phyloP scores from a whole-genome alignment of 2,113 vertebrate species.

The Pelecanoides urinatrix region DNA sequence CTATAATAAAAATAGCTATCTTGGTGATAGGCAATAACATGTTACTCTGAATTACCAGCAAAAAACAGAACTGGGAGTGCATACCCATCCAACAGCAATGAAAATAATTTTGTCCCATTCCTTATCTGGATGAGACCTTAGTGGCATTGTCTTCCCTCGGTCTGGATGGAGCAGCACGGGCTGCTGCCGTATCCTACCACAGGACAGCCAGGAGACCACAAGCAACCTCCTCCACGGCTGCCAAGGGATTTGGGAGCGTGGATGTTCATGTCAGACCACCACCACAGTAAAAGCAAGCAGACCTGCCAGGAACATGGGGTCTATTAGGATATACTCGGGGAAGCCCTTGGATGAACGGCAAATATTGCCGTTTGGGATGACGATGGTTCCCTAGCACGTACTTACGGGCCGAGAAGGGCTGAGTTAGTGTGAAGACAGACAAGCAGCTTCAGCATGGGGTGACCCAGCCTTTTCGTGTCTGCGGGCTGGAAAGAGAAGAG shows the following conservation, averaged over 20 bases:
- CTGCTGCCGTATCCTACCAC: accelerated
- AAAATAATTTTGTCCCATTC: not conserved
- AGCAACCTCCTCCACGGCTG: not conserved
- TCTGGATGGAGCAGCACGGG: not conserved
- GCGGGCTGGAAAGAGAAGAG: not conserved
- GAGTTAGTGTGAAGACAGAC: not conserved
- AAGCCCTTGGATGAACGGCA: not conserved
- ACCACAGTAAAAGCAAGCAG: not conserved
- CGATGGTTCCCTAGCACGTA: accelerated
- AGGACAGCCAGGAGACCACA: not conserved
- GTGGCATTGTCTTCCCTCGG: accelerated
- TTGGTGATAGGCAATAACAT: not conserved
- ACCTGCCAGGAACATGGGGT: not conserved
- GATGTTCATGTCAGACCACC: not conserved
- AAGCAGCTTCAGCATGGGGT: not conserved
- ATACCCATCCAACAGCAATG: not conserved
- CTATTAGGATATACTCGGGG: not conserved
- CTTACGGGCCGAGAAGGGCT: not conserved
- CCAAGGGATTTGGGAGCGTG: not conserved
- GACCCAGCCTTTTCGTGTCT: accelerated
- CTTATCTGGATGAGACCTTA: not conserved
- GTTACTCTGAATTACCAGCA: not conserved
- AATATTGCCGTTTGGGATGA: not conserved
- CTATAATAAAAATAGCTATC: not conserved
- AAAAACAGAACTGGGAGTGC: not conserved